Evolutionary conservation across 2,888 invertebrate species (phyloP), one percentile per base, ranked within the genome.

Genomic region (Anthophora plumipes): DNA sequence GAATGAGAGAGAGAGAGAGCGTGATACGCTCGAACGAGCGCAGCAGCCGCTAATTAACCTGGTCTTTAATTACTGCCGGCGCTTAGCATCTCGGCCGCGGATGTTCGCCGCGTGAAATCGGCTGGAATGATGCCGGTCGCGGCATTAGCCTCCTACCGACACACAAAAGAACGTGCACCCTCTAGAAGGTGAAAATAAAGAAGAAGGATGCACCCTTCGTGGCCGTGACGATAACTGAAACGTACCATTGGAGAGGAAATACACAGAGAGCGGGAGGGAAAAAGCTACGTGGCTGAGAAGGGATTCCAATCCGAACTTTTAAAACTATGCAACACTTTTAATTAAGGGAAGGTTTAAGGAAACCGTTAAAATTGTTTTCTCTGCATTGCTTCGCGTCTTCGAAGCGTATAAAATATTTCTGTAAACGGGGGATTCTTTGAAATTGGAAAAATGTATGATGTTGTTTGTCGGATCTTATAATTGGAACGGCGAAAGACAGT

Each of bases 61-160:
- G 54, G 63, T 60, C 82, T 85, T 85, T 89, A 90, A 90, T 90
- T 89, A 88, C 79, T 70, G 57, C 72, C 69, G 69, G 55, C 59
- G 77, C 73, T 79, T 84, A 86, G 70, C 76, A 68, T 84, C 82
- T 75, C 79, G 77, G 77, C 57, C 77, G 71, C 72, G 80, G 55
- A 74, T 72, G 67, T 80, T 85, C 77, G 71, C 57, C 64, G 69
- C 77, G 77, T 76, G 68, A 85, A 85, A 83, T 83, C 84, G 80
- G 77, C 72, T 77, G 77, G 69, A 85, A 83, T 80, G 76, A 85
- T 61, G 71, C 77, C 25, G 64, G 69, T 54, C 61, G 57, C 61
- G 72, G 39, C 63, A 43, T 67, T 61, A 77, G 59, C 59, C 70
- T 69, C 71, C 31, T 55, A 54, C 50, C 57, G 59, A 57, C 50